Evolutionary conservation across 1,140 invertebrate genomes (phyloP).

Genomic region (Drosophila baimaii): DNA sequence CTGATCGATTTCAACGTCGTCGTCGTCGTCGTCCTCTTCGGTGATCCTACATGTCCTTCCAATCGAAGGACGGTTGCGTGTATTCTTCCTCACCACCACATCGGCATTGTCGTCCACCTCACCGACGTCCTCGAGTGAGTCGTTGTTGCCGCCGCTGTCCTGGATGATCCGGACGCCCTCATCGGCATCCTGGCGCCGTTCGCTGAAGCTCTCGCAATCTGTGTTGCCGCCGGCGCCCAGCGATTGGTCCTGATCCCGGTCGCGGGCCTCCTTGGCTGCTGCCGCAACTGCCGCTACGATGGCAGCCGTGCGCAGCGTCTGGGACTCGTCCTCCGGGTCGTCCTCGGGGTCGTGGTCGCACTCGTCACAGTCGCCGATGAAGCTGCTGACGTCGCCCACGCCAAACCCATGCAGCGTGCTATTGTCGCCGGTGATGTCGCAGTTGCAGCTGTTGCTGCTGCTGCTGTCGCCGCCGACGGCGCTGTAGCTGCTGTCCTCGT

Average conservation of each 20-base stretch:
- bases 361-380: slow-evolving; percentile 69
- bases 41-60: slow-evolving; percentile 75
- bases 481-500: slow-evolving; percentile 73
- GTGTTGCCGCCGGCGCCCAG: slow-evolving; percentile 43
- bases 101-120: slow-evolving; percentile 75
- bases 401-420: slow-evolving; percentile 77
- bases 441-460: slow-evolving; percentile 81
- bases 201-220: slow-evolving; percentile 71
- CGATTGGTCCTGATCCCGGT: slow-evolving; percentile 25
- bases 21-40: slow-evolving; percentile 66
- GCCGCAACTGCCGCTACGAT: slow-evolving; percentile 71
- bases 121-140: slow-evolving; percentile 72
- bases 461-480: slow-evolving; percentile 74
- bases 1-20: slow-evolving; percentile 61
- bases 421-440: slow-evolving; percentile 79
- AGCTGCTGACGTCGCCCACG: slow-evolving; percentile 75
- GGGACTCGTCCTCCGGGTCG: slow-evolving; percentile 60
- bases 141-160: slow-evolving; percentile 58
- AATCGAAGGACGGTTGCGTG: slow-evolving; percentile 70
- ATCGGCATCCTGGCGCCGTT: slow-evolving; percentile 64
- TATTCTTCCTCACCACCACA: slow-evolving; percentile 70
- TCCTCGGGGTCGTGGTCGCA: slow-evolving; percentile 45
- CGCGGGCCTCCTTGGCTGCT: slow-evolving; percentile 61
- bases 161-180: slow-evolving; percentile 51
- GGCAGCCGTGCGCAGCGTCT: slow-evolving; percentile 68